Base-by-base conservation (phyloP, 2,888 invertebrate genomes). In the Clusia tigrina region DNA sequence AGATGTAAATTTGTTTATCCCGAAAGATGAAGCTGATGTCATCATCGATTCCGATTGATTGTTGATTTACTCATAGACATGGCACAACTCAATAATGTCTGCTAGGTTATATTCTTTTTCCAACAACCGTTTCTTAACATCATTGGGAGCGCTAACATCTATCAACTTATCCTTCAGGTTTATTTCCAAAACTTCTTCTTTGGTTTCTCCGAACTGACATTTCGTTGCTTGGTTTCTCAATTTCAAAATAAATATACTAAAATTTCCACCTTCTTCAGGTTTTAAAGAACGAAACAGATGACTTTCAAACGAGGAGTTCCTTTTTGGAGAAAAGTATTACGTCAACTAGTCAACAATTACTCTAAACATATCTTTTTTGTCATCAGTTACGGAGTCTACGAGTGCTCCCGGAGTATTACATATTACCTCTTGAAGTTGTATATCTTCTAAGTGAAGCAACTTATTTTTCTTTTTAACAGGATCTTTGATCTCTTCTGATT, bases 181-280 rank as follows among this genome's bases (percentile, higher is more conserved):
- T 18, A 54, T 54, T 20, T 37, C 20, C 18, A 37, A 12, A n/a
- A 55, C 37, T 32, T 55, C 38, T 37, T 55, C 55, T 37, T 55
- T 55, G 5, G 22, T 55, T 26, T 37, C 17, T n/a, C 55, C 55
- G 20, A 55, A 55, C 20, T 26, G 37, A 37, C 22, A 54, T 22
- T 58, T 58, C 2, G 17, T 2, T 18, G 51, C 58, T 23, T 58
- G 58, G 9, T 58, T 48, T 10, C 58, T 38, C 26, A 58, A 51
- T 42, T 51, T 10, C 48, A 58, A 20, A 18, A 59, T 23, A 37
- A 59, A 53, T 37, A 22, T 59, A 17, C 24, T 23, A 2, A 59
- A 17, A 26, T 23, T 59, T 20, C 38, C 59, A 15, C 59, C 53
- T 15, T 32, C 53, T n/a, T 53, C 32, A 32, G 24, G 53, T 22